Percentiles rank a stretch among this genome's conserved stretches.
Evolutionary conservation across 2,113 vertebrate species (phyloP).

Genomic region (Nycticryphes semicollaris): DNA sequence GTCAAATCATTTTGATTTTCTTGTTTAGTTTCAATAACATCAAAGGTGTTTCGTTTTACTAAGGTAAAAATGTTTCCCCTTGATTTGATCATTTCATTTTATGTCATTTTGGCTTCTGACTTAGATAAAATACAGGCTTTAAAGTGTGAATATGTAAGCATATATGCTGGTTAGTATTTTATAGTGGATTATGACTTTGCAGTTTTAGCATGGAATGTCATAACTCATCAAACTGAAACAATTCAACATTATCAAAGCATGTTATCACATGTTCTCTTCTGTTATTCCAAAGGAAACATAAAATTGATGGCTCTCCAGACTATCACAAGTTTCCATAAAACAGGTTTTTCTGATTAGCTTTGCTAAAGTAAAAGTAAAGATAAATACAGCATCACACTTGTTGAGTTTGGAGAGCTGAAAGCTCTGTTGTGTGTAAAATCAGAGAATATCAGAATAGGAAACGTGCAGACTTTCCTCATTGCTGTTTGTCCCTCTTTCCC

Average conservation of each 20-base stretch:
- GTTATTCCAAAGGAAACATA: background rate
- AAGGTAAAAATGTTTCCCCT: constrained; percentile 34
- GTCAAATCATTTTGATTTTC: constrained; percentile 27
- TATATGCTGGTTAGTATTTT: background rate
- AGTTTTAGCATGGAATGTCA: background rate
- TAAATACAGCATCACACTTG: background rate
- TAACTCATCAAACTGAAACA: background rate
- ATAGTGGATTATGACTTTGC: background rate
- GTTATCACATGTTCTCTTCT: background rate
- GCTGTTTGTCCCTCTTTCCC: background rate
- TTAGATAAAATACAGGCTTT: background rate
- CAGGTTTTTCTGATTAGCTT: background rate
- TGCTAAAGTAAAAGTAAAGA: background rate
- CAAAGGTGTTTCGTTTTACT: constrained; percentile 33
- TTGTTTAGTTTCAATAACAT: constrained; percentile 30
- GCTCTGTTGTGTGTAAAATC: background rate
- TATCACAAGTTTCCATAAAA: background rate
- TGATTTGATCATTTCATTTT: constrained; percentile 29
- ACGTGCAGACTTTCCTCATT: accelerated
- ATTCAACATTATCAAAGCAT: background rate
- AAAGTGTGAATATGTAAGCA: background rate
- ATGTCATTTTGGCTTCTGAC: background rate
- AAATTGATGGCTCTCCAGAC: background rate
- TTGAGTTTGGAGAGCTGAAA: background rate
- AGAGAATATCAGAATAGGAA: background rate